Conservation (phyloP, 2,797 vertebrate genomes). For the Staurois parvus region DNA sequence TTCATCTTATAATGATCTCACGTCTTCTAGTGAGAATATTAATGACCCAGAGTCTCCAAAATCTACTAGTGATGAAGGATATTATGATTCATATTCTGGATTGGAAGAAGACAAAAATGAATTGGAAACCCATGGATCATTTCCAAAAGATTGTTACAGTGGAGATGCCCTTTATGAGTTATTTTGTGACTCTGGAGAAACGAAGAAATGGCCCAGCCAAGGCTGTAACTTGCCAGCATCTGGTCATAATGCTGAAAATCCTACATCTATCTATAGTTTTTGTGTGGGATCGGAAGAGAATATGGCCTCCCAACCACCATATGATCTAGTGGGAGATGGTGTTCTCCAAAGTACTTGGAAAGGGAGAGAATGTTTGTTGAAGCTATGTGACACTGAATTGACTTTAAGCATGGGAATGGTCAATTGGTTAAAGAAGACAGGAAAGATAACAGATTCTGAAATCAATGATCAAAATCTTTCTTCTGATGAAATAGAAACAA, state of each 20-base stretch:
- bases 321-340: conserved; percentile 79
- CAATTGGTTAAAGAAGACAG: conserved; percentile 79
- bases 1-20: conserved; percentile 67
- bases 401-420: conserved; percentile 85
- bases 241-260: conserved; percentile 76
- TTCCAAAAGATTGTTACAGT: conserved; percentile 84
- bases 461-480: conserved; percentile 12
- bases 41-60: conserved; percentile 75
- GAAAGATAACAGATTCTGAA: not conserved
- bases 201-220: conserved; percentile 70
- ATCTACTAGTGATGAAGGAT: conserved; percentile 86
- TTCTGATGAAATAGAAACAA: not conserved
- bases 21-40: conserved; percentile 74
- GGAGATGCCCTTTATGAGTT: conserved; percentile 87
- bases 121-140: conserved; percentile 68
- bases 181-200: conserved; percentile 79
- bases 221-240: conserved; percentile 79
- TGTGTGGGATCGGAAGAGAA: conserved; percentile 85
- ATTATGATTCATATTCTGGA: conserved; percentile 83
- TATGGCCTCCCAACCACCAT: conserved; percentile 76
- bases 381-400: conserved; percentile 85
- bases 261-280: conserved; percentile 86
- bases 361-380: conserved; percentile 85
- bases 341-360: conserved; percentile 84
- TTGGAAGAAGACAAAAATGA: conserved; percentile 79